A percentile compares a stretch with the other conserved stretches of the same genome.
phyloP scores from a whole-genome alignment of 2,888 invertebrate genomes.

The Ormyrus rosae region DNA sequence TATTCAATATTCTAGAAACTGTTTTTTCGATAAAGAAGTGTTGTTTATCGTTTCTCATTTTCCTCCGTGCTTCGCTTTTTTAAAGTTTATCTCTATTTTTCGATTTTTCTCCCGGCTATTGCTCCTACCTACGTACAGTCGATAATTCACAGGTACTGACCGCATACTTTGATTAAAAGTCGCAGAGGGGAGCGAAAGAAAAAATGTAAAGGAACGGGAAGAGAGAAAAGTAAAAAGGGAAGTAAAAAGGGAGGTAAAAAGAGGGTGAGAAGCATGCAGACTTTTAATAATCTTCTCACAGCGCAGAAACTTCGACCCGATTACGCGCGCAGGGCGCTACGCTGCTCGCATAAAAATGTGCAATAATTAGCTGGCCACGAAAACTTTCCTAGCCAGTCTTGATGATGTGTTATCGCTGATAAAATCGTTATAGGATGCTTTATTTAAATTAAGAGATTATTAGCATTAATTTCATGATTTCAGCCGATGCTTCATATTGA shows the following conservation, averaged over 20 bases:
- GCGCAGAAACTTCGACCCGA: constrained; percentile 28
- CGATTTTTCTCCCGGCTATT: too few species aligned
- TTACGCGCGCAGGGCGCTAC: constrained; percentile 20
- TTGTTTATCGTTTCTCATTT: too few species aligned
- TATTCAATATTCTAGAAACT: too few species aligned
- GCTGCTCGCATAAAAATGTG: constrained; percentile 40
- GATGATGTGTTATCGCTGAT: constrained; percentile 36
- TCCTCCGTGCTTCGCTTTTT: too few species aligned
- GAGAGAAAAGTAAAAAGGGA: constrained; percentile 4
- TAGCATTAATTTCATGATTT: constrained; percentile 20
- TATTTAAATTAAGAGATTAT: constrained; percentile 22
- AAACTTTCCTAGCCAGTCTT: constrained; percentile 33
- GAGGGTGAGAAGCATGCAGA: constrained; percentile 10
- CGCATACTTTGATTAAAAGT: constrained; percentile 27
- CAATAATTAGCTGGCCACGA: constrained; percentile 34
- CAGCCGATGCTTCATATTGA: background rate
- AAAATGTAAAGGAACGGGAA: background rate
- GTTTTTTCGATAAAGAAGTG: too few species aligned
- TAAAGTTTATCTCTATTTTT: too few species aligned
- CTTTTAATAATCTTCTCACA: constrained; percentile 42
- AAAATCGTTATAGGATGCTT: constrained; percentile 7
- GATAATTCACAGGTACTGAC: constrained; percentile 26
- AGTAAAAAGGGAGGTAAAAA: background rate
- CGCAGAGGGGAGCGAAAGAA: background rate
- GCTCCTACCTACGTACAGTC: background rate